phyloP scores from a whole-genome alignment of 2,888 invertebrate species.

The Leptinotarsa tumamoca region DNA sequence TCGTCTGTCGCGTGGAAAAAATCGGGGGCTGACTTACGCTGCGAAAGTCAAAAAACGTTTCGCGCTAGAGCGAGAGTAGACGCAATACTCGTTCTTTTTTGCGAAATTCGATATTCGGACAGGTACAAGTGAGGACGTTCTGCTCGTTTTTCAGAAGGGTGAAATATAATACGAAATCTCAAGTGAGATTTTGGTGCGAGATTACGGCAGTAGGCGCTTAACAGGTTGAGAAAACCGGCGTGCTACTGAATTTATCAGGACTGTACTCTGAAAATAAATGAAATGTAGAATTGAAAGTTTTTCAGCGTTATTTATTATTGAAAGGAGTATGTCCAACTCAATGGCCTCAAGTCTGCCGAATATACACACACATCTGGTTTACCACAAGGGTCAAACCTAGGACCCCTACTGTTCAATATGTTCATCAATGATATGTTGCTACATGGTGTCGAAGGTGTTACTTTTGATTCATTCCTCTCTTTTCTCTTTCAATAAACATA shows the following conservation, averaged over 20 bases:
- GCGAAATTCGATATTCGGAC: constrained; percentile 44
- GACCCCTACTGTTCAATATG: too few relatives aligned
- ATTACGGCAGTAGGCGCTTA: constrained; percentile 44
- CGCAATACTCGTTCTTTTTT: constrained; percentile 18
- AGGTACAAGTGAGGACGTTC: constrained; percentile 35
- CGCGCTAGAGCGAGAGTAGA: background rate
- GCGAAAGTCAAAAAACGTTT: background rate
- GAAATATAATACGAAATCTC: constrained; percentile 48
- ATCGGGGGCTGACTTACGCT: background rate
- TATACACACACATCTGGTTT: too few relatives aligned
- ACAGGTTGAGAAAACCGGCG: constrained; percentile 33
- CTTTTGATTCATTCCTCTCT: too few relatives aligned
- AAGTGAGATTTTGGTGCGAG: constrained; percentile 43
- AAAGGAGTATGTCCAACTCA: too few relatives aligned
- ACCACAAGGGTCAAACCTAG: too few relatives aligned
- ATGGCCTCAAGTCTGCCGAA: too few relatives aligned
- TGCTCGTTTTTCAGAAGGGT: constrained; percentile 41
- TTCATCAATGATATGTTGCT: too few relatives aligned
- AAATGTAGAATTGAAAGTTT: too few relatives aligned
- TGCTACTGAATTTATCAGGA: constrained; percentile 43
- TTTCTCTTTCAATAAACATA: too few relatives aligned
- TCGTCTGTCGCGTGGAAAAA: background rate
- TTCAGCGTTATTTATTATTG: too few relatives aligned
- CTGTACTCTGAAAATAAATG: background rate
- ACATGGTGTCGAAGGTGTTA: too few relatives aligned